These are phyloP conservation scores for Drosophila albomicans DNA, from an alignment of 1,140 invertebrate genomes.

Conservation along the genomic window DNA sequence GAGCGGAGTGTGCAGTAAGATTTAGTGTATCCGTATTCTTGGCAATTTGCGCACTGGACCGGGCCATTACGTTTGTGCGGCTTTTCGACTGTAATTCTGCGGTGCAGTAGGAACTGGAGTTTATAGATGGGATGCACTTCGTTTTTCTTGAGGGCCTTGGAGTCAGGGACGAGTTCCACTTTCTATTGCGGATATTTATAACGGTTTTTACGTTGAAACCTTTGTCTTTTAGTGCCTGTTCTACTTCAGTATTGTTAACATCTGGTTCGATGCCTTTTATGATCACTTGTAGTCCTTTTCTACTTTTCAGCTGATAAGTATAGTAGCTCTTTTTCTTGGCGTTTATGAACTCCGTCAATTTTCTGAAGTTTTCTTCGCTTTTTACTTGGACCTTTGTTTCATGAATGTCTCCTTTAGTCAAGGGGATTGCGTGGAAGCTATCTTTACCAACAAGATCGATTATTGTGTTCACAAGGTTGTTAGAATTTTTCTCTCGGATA, in stretches of 20 bases:
- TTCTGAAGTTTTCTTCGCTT: too few species aligned
- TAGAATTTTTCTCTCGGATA: too few species aligned
- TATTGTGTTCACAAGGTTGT: too few species aligned
- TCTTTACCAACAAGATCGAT: too few species aligned
- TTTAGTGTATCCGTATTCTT: too few species aligned
- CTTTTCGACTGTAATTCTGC: neutral
- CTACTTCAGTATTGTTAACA: neutral
- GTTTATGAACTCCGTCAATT: too few species aligned
- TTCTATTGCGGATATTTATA: neutral
- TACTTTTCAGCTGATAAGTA: conserved; percentile 8
- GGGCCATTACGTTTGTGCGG: neutral
- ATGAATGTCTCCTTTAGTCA: too few species aligned
- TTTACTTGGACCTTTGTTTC: too few species aligned
- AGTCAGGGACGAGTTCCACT: neutral
- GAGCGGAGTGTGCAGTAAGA: too few species aligned
- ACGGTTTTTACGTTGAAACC: neutral
- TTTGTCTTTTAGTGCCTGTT: too few species aligned
- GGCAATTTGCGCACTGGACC: neutral
- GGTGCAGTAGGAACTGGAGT: conserved; percentile 7
- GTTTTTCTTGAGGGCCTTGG: conserved; percentile 5
- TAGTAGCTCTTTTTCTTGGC: neutral
- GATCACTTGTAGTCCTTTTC: neutral
- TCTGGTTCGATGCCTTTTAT: conserved; percentile 2
- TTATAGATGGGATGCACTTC: conserved; percentile 14
- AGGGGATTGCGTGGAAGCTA: too few species aligned